phyloP scores from a whole-genome alignment of 92 coral and sea anemone species.

The Umimayanthus kanabou region DNA sequence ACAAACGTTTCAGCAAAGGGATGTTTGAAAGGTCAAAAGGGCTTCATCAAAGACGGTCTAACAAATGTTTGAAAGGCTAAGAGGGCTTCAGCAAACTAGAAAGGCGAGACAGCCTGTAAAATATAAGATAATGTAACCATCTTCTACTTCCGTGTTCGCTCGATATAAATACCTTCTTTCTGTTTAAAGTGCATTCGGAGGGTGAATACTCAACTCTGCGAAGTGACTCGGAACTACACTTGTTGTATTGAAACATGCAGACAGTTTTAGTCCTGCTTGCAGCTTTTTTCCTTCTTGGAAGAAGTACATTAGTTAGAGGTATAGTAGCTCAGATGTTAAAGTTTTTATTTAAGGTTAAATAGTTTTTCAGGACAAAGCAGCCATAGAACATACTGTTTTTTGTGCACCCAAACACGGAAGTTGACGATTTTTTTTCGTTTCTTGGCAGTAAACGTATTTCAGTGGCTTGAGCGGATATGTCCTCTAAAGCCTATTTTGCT shows the following conservation, averaged over 20 bases:
- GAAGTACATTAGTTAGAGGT: neutral
- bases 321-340: neutral
- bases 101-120: neutral
- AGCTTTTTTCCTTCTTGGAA: neutral
- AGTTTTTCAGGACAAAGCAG: no score
- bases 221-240: neutral
- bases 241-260: neutral
- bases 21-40: neutral
- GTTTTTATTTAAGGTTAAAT: neutral
- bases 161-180: neutral
- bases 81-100: constrained; percentile 10
- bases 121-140: neutral
- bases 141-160: constrained; percentile 2
- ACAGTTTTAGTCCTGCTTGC: neutral
- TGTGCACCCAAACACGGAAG: no score
- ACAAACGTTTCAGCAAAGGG: neutral
- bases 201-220: neutral
- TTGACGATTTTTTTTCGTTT: no score
- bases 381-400: no score
- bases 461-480: no score
- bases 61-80: neutral
- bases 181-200: neutral
- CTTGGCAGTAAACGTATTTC: no score
- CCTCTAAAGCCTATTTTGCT: no score
- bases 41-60: neutral